Percentiles rank a stretch among this genome's conserved stretches.
Evolutionary conservation across 2,797 vertebrate species (phyloP).

Genomic region (Cossypha heuglini): DNA sequence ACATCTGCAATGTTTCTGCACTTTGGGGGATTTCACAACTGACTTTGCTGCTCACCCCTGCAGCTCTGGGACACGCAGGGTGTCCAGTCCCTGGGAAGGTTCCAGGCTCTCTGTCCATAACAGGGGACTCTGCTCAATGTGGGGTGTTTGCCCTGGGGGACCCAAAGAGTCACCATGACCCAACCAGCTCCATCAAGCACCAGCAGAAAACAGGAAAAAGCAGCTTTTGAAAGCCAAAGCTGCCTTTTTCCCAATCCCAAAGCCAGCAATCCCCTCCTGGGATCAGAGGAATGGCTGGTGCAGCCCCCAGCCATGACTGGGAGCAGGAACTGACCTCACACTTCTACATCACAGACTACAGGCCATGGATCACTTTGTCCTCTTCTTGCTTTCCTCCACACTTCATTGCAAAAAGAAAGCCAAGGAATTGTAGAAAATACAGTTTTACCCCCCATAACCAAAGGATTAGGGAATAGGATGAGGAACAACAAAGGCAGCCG

Average conservation of each 20-base stretch:
- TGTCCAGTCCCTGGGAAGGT: rapidly evolving
- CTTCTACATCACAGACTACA: not conserved
- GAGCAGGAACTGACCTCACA: not conserved
- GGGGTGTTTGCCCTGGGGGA: not conserved
- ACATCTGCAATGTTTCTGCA: not conserved
- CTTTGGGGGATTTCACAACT: not conserved
- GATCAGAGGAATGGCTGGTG: not conserved
- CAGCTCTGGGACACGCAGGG: rapidly evolving
- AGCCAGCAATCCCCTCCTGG: not conserved
- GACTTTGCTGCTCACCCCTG: not conserved
- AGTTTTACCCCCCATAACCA: not conserved
- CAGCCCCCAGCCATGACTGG: rapidly evolving
- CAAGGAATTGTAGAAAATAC: not conserved
- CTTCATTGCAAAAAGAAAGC: not conserved
- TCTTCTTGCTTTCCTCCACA: not conserved
- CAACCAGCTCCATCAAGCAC: not conserved
- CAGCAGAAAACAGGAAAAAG: not conserved
- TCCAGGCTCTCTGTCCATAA: no score
- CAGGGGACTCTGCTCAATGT: rapidly evolving
- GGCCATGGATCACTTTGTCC: rapidly evolving
- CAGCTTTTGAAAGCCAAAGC: not conserved
- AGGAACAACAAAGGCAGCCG: not conserved
- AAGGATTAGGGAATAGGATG: not conserved
- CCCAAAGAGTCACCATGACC: rapidly evolving
- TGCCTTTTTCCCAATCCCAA: not conserved